These are phyloP conservation scores for Drosophila formosana DNA, from an alignment of 2,888 invertebrate species.

Conservation along the genomic window DNA sequence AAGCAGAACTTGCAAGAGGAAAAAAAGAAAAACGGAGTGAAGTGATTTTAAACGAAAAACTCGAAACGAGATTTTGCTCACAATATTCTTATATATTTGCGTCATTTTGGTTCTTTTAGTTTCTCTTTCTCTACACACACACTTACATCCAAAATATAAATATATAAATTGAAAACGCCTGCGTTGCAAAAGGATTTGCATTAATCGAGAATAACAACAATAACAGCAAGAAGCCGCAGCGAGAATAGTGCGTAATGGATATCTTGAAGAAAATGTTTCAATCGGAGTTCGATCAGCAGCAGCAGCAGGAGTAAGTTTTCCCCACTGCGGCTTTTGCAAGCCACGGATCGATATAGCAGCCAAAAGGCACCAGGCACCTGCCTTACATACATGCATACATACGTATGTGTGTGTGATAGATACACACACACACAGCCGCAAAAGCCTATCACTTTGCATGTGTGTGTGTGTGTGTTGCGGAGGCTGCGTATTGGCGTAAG, in stretches of 20 bases:
- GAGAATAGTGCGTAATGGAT: constrained; percentile 53
- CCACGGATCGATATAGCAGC: constrained; percentile 69
- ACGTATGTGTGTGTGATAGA: constrained; percentile 50
- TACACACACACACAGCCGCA: constrained; percentile 45
- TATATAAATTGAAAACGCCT: constrained; percentile 36
- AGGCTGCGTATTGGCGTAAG: constrained; percentile 73
- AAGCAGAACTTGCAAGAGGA: constrained; percentile 2
- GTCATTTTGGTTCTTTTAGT: constrained; percentile 74
- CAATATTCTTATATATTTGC: constrained; percentile 49
- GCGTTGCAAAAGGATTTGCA: constrained; percentile 23
- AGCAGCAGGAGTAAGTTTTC: constrained; percentile 67
- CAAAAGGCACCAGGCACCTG: constrained; percentile 63
- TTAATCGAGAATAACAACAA: constrained; percentile 11
- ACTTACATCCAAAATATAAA: background rate
- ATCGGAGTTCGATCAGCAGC: constrained; percentile 59
- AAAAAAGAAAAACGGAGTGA: constrained; percentile 3
- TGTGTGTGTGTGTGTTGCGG: constrained; percentile 47
- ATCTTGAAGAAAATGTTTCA: constrained; percentile 79
- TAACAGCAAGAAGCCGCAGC: constrained; percentile 18
- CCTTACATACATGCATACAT: background rate
- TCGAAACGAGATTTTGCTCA: constrained; percentile 20
- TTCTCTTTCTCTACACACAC: constrained; percentile 53
- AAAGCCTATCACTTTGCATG: constrained; percentile 21
- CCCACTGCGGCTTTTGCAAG: constrained; percentile 43
- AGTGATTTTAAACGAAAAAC: constrained; percentile 16